Evolutionary conservation across 37 sponge, comb jelly and placozoan species (phyloP).

Genomic region (Mnemiopsis leidyi): DNA sequence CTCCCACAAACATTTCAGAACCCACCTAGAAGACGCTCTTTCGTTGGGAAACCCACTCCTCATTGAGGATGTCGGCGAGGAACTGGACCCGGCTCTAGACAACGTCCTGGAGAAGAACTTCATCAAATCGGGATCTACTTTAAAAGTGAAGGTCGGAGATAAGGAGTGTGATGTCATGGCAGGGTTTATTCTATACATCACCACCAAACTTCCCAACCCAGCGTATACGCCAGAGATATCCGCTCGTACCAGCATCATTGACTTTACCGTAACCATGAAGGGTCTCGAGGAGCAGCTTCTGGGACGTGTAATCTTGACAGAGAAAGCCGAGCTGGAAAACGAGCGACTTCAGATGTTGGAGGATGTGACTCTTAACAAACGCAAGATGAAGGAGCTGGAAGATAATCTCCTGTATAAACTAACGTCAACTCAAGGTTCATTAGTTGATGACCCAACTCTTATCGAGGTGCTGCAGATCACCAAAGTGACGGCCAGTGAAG

Average conservation of each 20-base stretch:
- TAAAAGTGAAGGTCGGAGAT: slow-evolving; percentile 96
- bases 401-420: slow-evolving; percentile 94
- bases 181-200: slow-evolving; percentile 91
- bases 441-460: slow-evolving; percentile 95
- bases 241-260: slow-evolving; percentile 93
- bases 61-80: slow-evolving; percentile 94
- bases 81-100: slow-evolving; percentile 97
- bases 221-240: slow-evolving; percentile 93
- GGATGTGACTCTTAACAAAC: slow-evolving; percentile 93
- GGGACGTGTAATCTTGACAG: slow-evolving; percentile 95
- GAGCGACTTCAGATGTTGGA: slow-evolving; percentile 92
- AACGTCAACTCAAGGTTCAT: slow-evolving; percentile 91
- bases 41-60: slow-evolving; percentile 91
- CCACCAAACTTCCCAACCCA: slow-evolving; percentile 97
- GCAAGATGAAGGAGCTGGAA: slow-evolving; percentile 96
- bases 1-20: slow-evolving; percentile 96
- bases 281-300: slow-evolving; percentile 98
- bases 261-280: slow-evolving; percentile 99
- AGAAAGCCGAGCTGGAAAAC: slow-evolving; percentile 95
- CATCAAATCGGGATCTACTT: slow-evolving; percentile 87
- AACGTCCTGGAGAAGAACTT: slow-evolving; percentile 99
- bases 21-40: slow-evolving; percentile 91
- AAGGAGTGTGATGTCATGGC: slow-evolving; percentile 97
- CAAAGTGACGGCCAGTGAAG: slow-evolving; percentile 92
- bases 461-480: slow-evolving; percentile 91